Evolutionary conservation across 2,888 invertebrate species (phyloP), one percentile per base, ranked within the genome.

Genomic region (Encarsia formosa): DNA sequence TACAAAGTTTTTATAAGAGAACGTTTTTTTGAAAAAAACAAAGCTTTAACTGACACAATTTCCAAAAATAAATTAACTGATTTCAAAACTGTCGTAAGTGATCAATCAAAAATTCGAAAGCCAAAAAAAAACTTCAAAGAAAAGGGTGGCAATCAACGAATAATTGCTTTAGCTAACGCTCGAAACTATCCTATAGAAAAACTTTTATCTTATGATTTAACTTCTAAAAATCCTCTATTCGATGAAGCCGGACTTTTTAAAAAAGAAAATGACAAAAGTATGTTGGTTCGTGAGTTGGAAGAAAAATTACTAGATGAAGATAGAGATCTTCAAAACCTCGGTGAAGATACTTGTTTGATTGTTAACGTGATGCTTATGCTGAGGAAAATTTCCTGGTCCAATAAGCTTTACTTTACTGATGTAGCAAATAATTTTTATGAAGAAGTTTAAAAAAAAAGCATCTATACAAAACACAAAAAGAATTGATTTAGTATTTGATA

Each of bases 281-380:
- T 13, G 3, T 6, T 50, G 5, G 31, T 39, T n/a, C 15, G 34
- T 11, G 40, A 48, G 13, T 19, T 50, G 5, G 50, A 44, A 38
- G 31, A 37, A 22, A 19, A n/a, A 13, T 20, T 44, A 26, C 13
- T 11, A 5, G 6, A 15, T 38, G n/a, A 2, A 8, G 18, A 38
- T 32, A 2, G 11, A 4, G 23, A 23, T 18, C 1, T 29, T 15
- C 16, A 23, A 19, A 18, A 40, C 16, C 9, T 16, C 9, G 13
- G 11, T 23, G 8, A 2, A 32, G 40, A 48, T 5, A 43, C 37
- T 3, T 43, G 38, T 15, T 32, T 39, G 8, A 19, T 54, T 8
- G 16, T 56, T 18, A 49, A 56, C 24, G 37, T 54, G 11, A 54
- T 57, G 40, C 16, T 48, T 16, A 15, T 40, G 2, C 2, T 48